These are phyloP conservation scores for Acomys russatus DNA, from an alignment of 2,797 vertebrate genomes.

Conservation along the genomic window DNA sequence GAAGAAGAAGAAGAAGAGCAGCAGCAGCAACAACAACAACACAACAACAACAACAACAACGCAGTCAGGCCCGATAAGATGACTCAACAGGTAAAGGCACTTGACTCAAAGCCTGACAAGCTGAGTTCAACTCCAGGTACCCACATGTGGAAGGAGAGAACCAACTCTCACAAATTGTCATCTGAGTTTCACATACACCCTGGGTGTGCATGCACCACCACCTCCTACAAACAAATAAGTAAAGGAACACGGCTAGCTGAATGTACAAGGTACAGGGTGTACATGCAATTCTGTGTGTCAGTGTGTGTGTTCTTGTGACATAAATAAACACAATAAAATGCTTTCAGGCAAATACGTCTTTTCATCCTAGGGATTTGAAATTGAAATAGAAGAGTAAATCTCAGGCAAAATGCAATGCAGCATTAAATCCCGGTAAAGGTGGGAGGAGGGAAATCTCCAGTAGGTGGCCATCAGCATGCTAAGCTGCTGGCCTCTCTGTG, in stretches of 20 bases:
- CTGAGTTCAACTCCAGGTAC: not conserved
- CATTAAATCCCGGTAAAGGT: slow-evolving; percentile 74
- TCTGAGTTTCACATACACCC: not conserved
- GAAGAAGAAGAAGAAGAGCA: no score
- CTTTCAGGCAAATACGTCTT: slow-evolving; percentile 56
- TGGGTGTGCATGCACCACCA: not conserved
- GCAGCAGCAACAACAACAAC: no score
- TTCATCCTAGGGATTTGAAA: slow-evolving; percentile 46
- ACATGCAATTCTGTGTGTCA: not conserved
- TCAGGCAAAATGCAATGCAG: slow-evolving; percentile 67
- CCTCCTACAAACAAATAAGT: not conserved
- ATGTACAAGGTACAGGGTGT: not conserved
- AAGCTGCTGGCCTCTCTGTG: slow-evolving; percentile 37
- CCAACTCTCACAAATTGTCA: not conserved
- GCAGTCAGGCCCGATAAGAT: not conserved
- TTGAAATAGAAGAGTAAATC: slow-evolving; percentile 55
- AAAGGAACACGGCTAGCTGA: not conserved
- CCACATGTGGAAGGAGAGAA: not conserved
- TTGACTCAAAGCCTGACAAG: not conserved
- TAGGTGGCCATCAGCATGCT: slow-evolving; percentile 29
- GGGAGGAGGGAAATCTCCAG: slow-evolving; percentile 63
- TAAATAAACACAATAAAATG: slow-evolving; percentile 5
- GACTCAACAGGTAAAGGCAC: not conserved
- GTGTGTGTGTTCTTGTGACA: not conserved
- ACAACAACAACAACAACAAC: not conserved